A percentile compares a stretch with the other conserved stretches of the same genome.
Evolutionary conservation across 2,888 invertebrate species (phyloP).

Genomic region (Micoletzkya japonica): DNA sequence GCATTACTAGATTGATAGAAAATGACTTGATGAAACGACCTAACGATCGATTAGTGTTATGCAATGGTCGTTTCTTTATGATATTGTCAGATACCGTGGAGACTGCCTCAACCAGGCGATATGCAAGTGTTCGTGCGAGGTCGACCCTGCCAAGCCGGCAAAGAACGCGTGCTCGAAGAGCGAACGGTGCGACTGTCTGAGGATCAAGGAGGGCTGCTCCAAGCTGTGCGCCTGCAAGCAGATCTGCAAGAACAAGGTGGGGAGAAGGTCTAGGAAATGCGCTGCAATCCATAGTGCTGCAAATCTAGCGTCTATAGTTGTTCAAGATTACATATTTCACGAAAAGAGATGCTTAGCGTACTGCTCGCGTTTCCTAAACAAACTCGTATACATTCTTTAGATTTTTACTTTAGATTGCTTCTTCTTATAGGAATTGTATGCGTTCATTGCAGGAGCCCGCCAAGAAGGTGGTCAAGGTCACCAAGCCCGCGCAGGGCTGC

Average conservation of each 20-base stretch:
- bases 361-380: too few relatives aligned
- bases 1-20: too few relatives aligned
- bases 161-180: conserved; percentile 63
- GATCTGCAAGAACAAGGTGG: conserved; percentile 63
- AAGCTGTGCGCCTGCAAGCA: conserved; percentile 63
- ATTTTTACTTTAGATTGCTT: too few relatives aligned
- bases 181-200: conserved; percentile 63
- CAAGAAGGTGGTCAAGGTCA: conserved; percentile 56
- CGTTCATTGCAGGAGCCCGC: conserved; percentile 50
- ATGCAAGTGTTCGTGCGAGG: conserved; percentile 64
- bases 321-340: too few relatives aligned
- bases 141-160: conserved; percentile 62
- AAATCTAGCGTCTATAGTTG: too few relatives aligned
- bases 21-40: not conserved
- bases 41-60: not conserved
- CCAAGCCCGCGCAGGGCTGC: conserved; percentile 60
- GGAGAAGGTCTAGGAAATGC: not conserved
- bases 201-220: conserved; percentile 63
- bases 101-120: conserved; percentile 64
- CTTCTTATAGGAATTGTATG: not conserved
- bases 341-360: too few relatives aligned
- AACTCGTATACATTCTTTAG: too few relatives aligned
- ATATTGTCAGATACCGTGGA: conserved; percentile 58
- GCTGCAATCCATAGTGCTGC: too few relatives aligned
- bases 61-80: too few relatives aligned